phyloP scores from a whole-genome alignment of 2,113 vertebrate species.

The Cryptomyrus ogoouensis region DNA sequence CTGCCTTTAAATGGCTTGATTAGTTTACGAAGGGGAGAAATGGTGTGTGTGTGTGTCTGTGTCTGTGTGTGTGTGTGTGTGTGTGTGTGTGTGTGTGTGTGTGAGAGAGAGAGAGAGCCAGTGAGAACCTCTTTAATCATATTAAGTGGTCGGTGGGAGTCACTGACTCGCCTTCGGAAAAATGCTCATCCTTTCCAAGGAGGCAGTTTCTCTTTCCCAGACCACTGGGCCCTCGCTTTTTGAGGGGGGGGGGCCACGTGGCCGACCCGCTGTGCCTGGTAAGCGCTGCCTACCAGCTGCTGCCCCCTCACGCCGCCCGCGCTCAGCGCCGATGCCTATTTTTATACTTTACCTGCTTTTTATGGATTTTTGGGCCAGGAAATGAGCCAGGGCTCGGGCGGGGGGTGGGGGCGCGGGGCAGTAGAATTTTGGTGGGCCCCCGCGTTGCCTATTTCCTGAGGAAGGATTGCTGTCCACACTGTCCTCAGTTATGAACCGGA shows the following conservation, averaged over 20 bases:
- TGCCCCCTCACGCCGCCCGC: not conserved
- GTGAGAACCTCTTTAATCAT: conserved; percentile 49
- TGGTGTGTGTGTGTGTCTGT: conserved; percentile 15
- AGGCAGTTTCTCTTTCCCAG: conserved; percentile 62
- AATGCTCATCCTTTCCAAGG: conserved; percentile 14
- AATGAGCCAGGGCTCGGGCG: not conserved
- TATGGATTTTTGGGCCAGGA: not conserved
- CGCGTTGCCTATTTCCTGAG: not conserved
- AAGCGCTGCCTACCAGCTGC: not conserved
- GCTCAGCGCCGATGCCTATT: not conserved
- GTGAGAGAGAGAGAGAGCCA: not conserved
- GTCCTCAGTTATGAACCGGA: not conserved
- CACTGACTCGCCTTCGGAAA: conserved; percentile 38
- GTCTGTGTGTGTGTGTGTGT: not conserved
- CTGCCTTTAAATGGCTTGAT: conserved; percentile 47
- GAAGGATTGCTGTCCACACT: not conserved
- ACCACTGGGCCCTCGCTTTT: conserved; percentile 63
- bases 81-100: conserved; percentile 18
- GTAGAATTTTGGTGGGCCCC: not conserved
- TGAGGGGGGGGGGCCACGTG: conserved; percentile 48
- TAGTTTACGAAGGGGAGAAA: conserved; percentile 38
- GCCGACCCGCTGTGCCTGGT: not conserved
- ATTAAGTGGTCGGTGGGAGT: conserved; percentile 46
- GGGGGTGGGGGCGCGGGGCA: not conserved
- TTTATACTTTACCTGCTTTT: not conserved